Evolutionary conservation across 2,888 invertebrate genomes (phyloP), one percentile per base, ranked within the genome.

Genomic region (Mesorhabditis spiculigera): DNA sequence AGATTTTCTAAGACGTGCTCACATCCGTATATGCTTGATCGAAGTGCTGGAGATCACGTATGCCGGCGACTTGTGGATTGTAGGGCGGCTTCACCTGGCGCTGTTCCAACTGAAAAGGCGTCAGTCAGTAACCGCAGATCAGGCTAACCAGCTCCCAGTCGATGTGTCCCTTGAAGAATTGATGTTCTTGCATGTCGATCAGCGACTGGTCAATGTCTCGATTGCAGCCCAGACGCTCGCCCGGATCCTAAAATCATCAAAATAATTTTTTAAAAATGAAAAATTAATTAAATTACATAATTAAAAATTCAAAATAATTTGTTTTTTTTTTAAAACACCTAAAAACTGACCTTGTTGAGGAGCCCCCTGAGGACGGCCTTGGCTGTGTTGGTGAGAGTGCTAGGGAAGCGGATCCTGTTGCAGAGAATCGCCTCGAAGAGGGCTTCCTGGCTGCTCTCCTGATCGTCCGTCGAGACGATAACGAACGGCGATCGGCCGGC

Each of bases 401-500:
- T 91, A 3, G 98, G 98, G 87, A 99, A 96, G 85, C 98, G 92
- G 87, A 99, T 99, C n/a, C 45, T 95, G 94, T 88, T 96, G 96
- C 88, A 96, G 87, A 98, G 89, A 86, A 99, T 99, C 79, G 97
- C 95, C 87, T 91, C 91, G 91, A 98, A 97, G 69, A 98, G 90
- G 87, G 94, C 96, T 88, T 98, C 98, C 89, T 98, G 97, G 4
- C 96, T 96, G 87, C 98, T 96, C 88, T 98, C 96, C 6, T 94
- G 94, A 89, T 96, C 96, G 68, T 94, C 94, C 4, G 63, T 43
- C 72, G 95, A 95, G 65, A 95, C 94, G 82, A 96, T 93, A 88
- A 99, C 97, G 89, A 99, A 98, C 13, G 98, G 98, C 86, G 95
- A 95, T 73, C 97, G 90, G 0, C 98, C 98, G 2, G 96, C 97